Conservation (phyloP, 1,140 invertebrate species). For the Drosophila ironensis region DNA sequence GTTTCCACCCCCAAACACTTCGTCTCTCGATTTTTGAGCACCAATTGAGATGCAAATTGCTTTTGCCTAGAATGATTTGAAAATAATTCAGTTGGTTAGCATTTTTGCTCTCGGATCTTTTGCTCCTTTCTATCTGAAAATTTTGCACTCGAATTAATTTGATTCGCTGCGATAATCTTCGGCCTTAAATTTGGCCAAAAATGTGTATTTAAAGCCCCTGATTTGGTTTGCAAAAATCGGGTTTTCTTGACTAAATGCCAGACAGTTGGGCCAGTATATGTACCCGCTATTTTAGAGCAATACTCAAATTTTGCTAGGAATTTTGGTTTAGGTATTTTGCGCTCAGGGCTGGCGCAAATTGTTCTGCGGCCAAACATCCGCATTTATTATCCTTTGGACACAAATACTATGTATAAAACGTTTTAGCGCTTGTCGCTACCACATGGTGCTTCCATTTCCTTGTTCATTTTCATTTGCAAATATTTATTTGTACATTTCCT, state of each 20-base stretch:
- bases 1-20: not conserved
- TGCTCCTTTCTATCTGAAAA: slow-evolving; percentile 12
- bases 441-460: slow-evolving; percentile 66
- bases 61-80: slow-evolving; percentile 71
- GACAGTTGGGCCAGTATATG: too few relatives aligned
- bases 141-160: slow-evolving; percentile 53
- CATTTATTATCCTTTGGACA: slow-evolving; percentile 41
- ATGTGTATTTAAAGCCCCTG: slow-evolving; percentile 5
- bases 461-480: slow-evolving; percentile 74
- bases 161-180: slow-evolving; percentile 57
- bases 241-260: not conserved
- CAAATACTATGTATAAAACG: slow-evolving; percentile 35
- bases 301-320: slow-evolving; percentile 11
- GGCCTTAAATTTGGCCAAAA: slow-evolving; percentile 4
- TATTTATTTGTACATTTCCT: slow-evolving; percentile 76
- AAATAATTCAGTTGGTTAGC: slow-evolving; percentile 71
- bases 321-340: slow-evolving; percentile 14
- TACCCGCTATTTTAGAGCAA: not conserved
- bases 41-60: slow-evolving; percentile 77
- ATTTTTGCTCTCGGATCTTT: slow-evolving; percentile 30
- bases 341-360: slow-evolving; percentile 36
- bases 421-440: slow-evolving; percentile 58
- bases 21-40: slow-evolving; percentile 37
- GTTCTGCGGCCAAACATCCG: slow-evolving; percentile 13
- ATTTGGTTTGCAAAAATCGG: not conserved